Base-by-base conservation (phyloP, 2,888 invertebrate species). In the Noctua fimbriata region DNA sequence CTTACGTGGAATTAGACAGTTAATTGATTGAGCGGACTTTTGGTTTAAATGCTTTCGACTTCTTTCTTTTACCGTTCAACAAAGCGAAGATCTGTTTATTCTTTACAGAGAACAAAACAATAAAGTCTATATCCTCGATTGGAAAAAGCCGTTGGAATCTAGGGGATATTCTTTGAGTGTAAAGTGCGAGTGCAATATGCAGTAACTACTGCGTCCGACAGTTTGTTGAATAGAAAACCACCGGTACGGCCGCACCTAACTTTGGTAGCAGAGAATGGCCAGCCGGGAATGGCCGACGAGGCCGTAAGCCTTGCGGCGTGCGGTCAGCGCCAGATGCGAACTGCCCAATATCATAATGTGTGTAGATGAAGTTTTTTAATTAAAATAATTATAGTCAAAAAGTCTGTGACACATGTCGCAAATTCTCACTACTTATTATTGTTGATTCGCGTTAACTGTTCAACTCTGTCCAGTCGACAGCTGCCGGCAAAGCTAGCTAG, bases 131-230 rank as follows among this genome's bases (percentile, higher is more conserved):
- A 63, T 24, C 32, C n/a, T 36, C 44, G 32, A 67, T 47, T 36
- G 41, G 16, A 73, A 52, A 72, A 67, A 83, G 58, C 32, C 49
- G n/a, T 84, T 49, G n/a, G 49, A 60, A 75, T 65, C 69, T 60
- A 60, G 47, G 18, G 60, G 69, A 78, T 76, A 69, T 77, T 78
- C 72, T 55, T 63, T 44, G 70, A 81, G 69, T 73, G 71, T 76
- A 71, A 80, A 86, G 81, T 83, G 85, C 52, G 78, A 81, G 73
- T 63, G 85, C 90, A 91, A 91, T 91, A 90, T 90, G 89, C 87
- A 90, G 86, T 91, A 90, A 91, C 86, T 90, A 91, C 79, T 89
- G 87, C 76, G 55, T 80, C 69, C 73, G 89, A 87, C 89, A 89
- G 85, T 86, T 82, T 79, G 81, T 67, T 84, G 80, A 76, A 89